Evolutionary conservation across 2,888 invertebrate genomes (phyloP), one percentile per base, ranked within the genome.

Genomic region (Chloroclystis v-ata): DNA sequence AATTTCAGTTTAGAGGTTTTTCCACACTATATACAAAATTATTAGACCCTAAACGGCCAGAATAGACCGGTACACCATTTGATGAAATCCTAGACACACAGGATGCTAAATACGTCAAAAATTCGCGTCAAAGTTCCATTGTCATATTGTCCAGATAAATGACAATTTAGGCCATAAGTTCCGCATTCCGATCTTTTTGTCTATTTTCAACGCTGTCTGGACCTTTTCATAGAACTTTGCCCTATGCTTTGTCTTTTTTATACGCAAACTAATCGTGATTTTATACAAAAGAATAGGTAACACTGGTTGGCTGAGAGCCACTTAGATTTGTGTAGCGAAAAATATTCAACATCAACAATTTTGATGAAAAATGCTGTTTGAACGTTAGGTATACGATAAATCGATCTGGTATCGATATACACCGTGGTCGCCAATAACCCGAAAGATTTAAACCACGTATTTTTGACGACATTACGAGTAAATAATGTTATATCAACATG

Each of bases 231-330:
- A 51, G 9, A 11, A 14, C 30, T 25, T 11, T 42, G 37, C 40
- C 41, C 39, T 39, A 37, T 28, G 13, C 35, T 37, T 29, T 41
- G 26, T 10, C 29, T 12, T 37, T 24, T 32, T 37, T 28, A 37
- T 52, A 57, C 54, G 54, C 52, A 39, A 29, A 47, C 32, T 30
- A 38, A 46, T 44, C 28, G 28, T 28, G 26, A 20, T 37, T 47
- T 47, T 46, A 25, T 25, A 41, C 47, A 54, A 52, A 37, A 35
- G 47, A 14, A 37, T 14, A n/a, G n/a, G n/a, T n/a, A 13, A 49
- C 40, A 52, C 52, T 10, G 37, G 52, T 54, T 49, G 47, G 20
- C 8, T 35, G 2, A 24, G n/a, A n/a, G n/a, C 35, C 35, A 7
- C 20, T 35, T 3, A 7, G 33, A n/a, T n/a, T n/a, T n/a, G n/a